Base-by-base conservation (phyloP, 2,888 invertebrate species). In the Drosophila niveifrons region DNA sequence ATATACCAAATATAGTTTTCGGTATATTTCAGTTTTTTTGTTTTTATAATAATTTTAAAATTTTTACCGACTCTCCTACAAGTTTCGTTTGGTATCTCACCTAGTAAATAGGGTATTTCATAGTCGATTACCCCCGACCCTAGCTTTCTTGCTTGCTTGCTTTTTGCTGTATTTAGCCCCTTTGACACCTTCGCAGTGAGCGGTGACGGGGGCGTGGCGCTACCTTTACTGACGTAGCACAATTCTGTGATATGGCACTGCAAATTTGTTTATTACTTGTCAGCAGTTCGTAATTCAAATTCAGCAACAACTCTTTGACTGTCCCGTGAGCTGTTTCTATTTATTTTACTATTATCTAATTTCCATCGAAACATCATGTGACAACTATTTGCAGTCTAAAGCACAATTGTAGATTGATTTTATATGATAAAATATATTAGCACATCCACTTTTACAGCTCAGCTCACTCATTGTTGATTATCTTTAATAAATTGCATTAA, bases 221-320 rank as follows among this genome's bases (percentile, higher is more conserved):
- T 36, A 23, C 11, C 44, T 34, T 23, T 23, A 23, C 56, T 36
- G 56, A 56, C 46, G 34, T 56, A 28, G 15, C 41, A 41, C 7
- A 18, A 23, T 50, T 41, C 10, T 41, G 29, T 43, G 53, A 48
- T 58, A 57, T 56, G 47, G 57, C 74, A 36, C 8, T 75, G 72
- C 72, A 58, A 75, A 75, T 66, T 66, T 53, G 55, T 56, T 72
- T 72, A 72, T 59, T 61, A 51, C 44, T 44, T 66, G 72, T 61
- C 72, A 62, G 48, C 70, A 41, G 53, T 17, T 65, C 53, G 52
- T 17, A 59, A 36, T 56, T 51, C 51, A 55, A 46, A 53, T 69
- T 55, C 9, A 28, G 36, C n/a, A n/a, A 11, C n/a, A 48, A 2
- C 15, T 4, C 31, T 15, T 41, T 29, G 48, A 6, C 39, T n/a